Conservation (phyloP, 2,888 invertebrate genomes). For the Himalopsyche anomala region DNA sequence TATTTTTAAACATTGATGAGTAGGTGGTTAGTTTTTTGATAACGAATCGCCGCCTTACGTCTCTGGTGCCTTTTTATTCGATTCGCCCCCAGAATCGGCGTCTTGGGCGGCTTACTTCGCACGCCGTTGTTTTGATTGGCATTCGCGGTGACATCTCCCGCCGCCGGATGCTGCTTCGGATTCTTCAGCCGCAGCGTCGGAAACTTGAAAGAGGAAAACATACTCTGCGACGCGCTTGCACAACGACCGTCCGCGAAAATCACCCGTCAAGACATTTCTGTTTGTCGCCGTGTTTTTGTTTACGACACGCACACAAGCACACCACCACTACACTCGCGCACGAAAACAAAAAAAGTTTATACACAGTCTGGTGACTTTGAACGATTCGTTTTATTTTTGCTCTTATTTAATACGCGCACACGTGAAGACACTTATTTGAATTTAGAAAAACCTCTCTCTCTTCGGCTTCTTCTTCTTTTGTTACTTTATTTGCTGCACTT, state of each 20-base stretch:
- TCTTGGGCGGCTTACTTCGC: conserved; percentile 78
- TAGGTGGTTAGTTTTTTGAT: conserved; percentile 34
- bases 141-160: conserved; percentile 68
- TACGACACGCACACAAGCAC: conserved; percentile 9
- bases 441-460: conserved; percentile 6
- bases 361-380: conserved; percentile 35
- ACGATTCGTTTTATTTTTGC: conserved; percentile 40
- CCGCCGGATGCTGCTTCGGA: conserved; percentile 73
- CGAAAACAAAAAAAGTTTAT: conserved; percentile 41
- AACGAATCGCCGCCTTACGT: conserved; percentile 69
- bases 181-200: conserved; percentile 74
- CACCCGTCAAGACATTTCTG: conserved; percentile 25
- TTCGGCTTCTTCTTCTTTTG: not conserved
- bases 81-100: conserved; percentile 74
- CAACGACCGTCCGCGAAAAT: conserved; percentile 41
- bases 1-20: conserved; percentile 38
- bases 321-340: not conserved
- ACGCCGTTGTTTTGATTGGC: conserved; percentile 68
- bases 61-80: conserved; percentile 76
- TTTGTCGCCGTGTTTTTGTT: conserved; percentile 42
- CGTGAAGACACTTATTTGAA: conserved; percentile 37
- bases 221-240: conserved; percentile 66
- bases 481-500: conserved; percentile 23
- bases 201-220: conserved; percentile 79
- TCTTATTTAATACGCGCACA: conserved; percentile 39